Base-by-base conservation (phyloP, 2,888 invertebrate species). In the Parapristionchus giblindavisi region DNA sequence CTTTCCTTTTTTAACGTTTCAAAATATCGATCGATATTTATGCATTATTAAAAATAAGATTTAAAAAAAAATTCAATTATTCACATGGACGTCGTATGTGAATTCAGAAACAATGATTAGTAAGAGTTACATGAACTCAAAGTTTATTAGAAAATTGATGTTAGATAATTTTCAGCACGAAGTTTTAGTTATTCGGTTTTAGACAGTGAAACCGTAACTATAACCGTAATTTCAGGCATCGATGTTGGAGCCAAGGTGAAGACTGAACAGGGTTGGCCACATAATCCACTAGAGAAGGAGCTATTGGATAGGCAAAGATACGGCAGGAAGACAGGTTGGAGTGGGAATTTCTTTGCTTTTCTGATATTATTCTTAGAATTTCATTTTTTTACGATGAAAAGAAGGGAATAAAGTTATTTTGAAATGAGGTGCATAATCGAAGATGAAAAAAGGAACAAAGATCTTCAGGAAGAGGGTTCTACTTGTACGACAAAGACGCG, bases 241-340 rank as follows among this genome's bases (percentile, higher is more conserved):
- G 84, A 84, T 73, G 83, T 84, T 0, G 65, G 75, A 60, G 79
- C 75, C 24, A 81, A 81, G 63, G 73, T 84, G 73, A 81, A 81
- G 63, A 66, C 21, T 27, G 84, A 83, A 54, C 65, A 83, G 52
- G 79, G 78, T 24, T 77, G 78, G 77, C 66, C 66, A n/a, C 60
- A 75, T 11, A 78, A 75, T 51, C 73, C 58, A 17, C 51, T 84
- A 11, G 83, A 83, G 58, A 75, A 66, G 24, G 76, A 78, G 52
- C 66, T 84, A 40, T 56, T 78, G 75, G 60, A 70, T 61, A 61
- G 61, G 43, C 80, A 80, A 43, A 24, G 84, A 71, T 79, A 77
- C 51, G 84, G 84, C 11, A 70, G 84, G 48, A 84, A 84, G 76
- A 84, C 76, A 1, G 78, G 83, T 83, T n/a, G n/a, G n/a, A n/a